Conservation (phyloP, 1,140 invertebrate species). For the Tetramorium simillimum region DNA sequence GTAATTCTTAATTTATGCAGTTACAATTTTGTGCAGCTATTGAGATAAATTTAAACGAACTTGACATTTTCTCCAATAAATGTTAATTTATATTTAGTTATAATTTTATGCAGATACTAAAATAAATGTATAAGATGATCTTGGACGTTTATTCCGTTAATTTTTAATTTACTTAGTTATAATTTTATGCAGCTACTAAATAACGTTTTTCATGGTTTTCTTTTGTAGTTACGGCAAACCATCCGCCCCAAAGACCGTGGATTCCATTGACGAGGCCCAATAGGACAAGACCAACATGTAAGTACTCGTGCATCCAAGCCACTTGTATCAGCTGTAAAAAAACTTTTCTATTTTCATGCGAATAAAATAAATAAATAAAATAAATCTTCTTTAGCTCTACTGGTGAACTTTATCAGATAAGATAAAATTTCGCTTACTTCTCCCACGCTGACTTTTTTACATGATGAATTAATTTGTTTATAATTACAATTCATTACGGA, state of each 20-base stretch:
- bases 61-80: too few species aligned
- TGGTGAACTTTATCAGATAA: neutral
- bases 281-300: constrained; percentile 94
- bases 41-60: neutral
- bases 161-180: neutral
- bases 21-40: neutral
- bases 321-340: neutral
- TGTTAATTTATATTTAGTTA: too few species aligned
- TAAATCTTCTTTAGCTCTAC: neutral
- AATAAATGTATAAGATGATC: neutral
- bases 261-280: constrained; percentile 95
- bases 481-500: neutral
- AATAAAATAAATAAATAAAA: constrained; percentile 1
- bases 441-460: neutral
- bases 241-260: constrained; percentile 97
- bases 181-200: neutral
- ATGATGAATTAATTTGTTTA: constrained; percentile 1
- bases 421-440: neutral
- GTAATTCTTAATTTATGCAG: neutral
- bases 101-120: too few species aligned
- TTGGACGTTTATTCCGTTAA: neutral
- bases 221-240: constrained; percentile 94
- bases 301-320: constrained; percentile 86
- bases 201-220: constrained; percentile 75
- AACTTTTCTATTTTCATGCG: neutral